A percentile compares a stretch with the other conserved stretches of the same genome.
Evolutionary conservation across 1,140 invertebrate genomes (phyloP).

Genomic region (Drosophila nikananu): DNA sequence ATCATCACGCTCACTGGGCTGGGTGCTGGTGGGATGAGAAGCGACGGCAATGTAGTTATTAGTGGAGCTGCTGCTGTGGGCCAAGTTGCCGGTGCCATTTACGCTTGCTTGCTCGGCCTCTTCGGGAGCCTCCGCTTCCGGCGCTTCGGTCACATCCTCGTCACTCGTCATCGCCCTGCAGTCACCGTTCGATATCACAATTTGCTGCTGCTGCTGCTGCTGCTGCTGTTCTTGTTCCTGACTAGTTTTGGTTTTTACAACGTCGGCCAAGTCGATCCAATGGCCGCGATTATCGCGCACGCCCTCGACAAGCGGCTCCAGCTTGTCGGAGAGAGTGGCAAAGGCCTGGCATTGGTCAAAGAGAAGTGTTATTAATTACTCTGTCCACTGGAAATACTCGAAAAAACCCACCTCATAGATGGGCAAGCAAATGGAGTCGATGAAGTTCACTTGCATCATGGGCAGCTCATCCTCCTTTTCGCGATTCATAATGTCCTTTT

Average conservation of each 20-base stretch:
- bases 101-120: constrained; percentile 54
- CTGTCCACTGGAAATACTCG: not conserved
- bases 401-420: constrained; percentile 93
- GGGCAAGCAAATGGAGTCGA: constrained; percentile 97
- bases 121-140: constrained; percentile 12
- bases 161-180: constrained; percentile 51
- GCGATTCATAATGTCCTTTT: constrained; percentile 97
- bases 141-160: constrained; percentile 23
- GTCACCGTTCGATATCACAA: constrained; percentile 78
- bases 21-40: constrained; percentile 77
- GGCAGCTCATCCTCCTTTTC: constrained; percentile 98
- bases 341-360: constrained; percentile 89
- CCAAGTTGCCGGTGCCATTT: constrained; percentile 67
- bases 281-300: constrained; percentile 93
- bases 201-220: constrained; percentile 57
- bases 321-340: constrained; percentile 90
- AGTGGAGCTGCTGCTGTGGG: constrained; percentile 54
- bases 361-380: no score
- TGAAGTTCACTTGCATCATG: constrained; percentile 98
- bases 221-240: constrained; percentile 54
- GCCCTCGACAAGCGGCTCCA: constrained; percentile 93
- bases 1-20: constrained; percentile 63
- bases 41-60: constrained; percentile 76
- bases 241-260: constrained; percentile 83
- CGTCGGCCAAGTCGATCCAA: constrained; percentile 92